phyloP scores from a whole-genome alignment of 2,797 vertebrate species.

The Mus minutoides region DNA sequence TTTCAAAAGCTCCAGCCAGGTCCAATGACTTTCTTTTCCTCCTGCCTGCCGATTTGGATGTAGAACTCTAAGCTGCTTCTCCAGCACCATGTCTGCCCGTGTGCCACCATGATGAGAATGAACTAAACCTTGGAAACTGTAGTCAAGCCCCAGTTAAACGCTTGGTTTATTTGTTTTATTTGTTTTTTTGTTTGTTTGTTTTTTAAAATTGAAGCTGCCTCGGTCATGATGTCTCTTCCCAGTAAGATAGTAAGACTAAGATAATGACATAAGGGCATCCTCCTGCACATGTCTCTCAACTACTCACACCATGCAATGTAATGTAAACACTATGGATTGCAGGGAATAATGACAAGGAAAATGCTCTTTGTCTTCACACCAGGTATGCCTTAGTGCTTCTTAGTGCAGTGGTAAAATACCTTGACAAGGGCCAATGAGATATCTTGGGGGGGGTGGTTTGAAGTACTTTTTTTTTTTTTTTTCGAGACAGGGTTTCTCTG shows the following conservation, averaged over 20 bases:
- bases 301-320: neutral
- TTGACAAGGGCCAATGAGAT: neutral
- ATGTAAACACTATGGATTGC: neutral
- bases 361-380: neutral
- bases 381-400: neutral
- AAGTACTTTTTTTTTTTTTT: neutral
- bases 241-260: neutral
- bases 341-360: neutral
- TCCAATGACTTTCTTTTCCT: neutral
- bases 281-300: neutral
- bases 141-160: neutral
- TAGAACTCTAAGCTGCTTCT: neutral
- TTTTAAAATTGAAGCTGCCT: neutral
- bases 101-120: neutral
- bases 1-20: neutral
- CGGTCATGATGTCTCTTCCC: neutral
- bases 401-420: neutral
- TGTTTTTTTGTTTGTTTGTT: too few relatives aligned
- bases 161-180: too few relatives aligned
- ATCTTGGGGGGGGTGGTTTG: neutral
- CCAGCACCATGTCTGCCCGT: neutral
- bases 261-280: neutral
- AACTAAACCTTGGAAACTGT: neutral
- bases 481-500: too few relatives aligned
- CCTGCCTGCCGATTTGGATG: neutral